Evolutionary conservation across 2,113 vertebrate species (phyloP).

Genomic region (Cheirogaleus medius): DNA sequence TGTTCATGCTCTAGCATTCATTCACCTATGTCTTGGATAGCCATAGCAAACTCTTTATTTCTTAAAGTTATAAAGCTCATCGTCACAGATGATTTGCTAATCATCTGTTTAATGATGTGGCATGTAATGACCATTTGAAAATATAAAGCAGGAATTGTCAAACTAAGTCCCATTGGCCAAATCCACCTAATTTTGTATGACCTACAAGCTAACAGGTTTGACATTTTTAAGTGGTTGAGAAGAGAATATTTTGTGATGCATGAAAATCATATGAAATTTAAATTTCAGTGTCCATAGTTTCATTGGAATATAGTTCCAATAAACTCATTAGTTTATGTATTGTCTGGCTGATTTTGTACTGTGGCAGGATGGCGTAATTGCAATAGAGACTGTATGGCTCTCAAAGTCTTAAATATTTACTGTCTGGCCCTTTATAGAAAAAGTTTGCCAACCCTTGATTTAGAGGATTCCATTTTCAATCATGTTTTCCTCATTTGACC

Average conservation of each 20-base stretch:
- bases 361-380: background rate
- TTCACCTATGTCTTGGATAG: background rate
- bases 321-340: background rate
- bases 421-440: background rate
- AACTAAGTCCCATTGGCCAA: background rate
- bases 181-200: background rate
- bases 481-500: background rate
- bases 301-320: background rate
- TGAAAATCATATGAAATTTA: background rate
- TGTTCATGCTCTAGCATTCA: background rate
- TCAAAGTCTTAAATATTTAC: background rate
- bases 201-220: background rate
- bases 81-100: background rate
- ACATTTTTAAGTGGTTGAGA: background rate
- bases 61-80: background rate
- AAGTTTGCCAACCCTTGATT: background rate
- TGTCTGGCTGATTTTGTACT: background rate
- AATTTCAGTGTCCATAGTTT: background rate
- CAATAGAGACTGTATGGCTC: background rate
- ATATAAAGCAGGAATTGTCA: background rate
- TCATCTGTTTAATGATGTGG: background rate
- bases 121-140: background rate
- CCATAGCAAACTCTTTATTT: background rate
- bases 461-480: background rate
- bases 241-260: background rate